phyloP scores from a whole-genome alignment of 2,797 vertebrate genomes.

The Sebastes melanostomus region DNA sequence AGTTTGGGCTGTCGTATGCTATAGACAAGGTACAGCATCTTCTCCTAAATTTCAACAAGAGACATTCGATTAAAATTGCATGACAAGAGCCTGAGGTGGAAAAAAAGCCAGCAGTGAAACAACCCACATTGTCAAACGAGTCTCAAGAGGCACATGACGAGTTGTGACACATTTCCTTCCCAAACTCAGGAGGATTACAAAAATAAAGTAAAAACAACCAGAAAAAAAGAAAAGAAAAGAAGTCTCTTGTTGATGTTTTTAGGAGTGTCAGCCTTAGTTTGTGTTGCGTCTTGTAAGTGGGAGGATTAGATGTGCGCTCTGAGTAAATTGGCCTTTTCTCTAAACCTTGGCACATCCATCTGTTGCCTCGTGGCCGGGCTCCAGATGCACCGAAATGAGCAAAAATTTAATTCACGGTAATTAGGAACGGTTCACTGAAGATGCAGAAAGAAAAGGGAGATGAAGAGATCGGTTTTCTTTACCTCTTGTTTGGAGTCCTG shows the following conservation, averaged over 20 bases:
- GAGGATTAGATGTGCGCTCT: slow-evolving; percentile 29
- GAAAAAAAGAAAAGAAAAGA: not conserved
- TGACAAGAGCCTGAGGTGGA: slow-evolving; percentile 57
- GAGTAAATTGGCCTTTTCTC: slow-evolving; percentile 44
- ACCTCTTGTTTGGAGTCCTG: slow-evolving; percentile 97
- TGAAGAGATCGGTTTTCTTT: not conserved
- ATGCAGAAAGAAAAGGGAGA: not conserved
- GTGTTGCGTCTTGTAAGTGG: not conserved
- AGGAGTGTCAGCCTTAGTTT: slow-evolving; percentile 24
- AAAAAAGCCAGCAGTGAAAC: slow-evolving; percentile 37
- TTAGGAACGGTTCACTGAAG: slow-evolving; percentile 10
- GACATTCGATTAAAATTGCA: slow-evolving; percentile 64
- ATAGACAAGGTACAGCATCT: slow-evolving; percentile 1
- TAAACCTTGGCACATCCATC: slow-evolving; percentile 45
- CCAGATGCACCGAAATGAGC: slow-evolving; percentile 36
- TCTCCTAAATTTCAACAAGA: slow-evolving; percentile 35
- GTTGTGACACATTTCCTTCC: slow-evolving; percentile 26
- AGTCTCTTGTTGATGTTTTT: slow-evolving; percentile 15
- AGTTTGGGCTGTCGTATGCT: not conserved
- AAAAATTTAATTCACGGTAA: slow-evolving; percentile 34
- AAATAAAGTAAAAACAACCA: not conserved
- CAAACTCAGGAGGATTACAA: slow-evolving; percentile 29
- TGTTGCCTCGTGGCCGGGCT: slow-evolving; percentile 37
- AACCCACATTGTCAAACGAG: slow-evolving; percentile 51
- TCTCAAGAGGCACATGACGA: slow-evolving; percentile 37